Base-by-base conservation (phyloP, 2,888 invertebrate species). In the Nebria salina region DNA sequence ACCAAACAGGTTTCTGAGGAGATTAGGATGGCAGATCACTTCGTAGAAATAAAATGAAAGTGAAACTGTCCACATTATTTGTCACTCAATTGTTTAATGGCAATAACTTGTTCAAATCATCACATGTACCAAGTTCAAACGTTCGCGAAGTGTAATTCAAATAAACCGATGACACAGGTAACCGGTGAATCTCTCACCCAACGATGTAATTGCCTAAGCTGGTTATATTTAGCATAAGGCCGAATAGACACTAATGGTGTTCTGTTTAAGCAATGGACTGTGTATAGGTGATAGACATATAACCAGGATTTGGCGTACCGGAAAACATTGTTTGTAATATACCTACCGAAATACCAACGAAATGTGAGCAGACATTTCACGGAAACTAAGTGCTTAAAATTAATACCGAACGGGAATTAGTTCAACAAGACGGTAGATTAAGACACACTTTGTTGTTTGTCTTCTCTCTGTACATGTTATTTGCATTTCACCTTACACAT, bases 1-100 rank as follows among this genome's bases (percentile, higher is more conserved):
- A 68, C 7, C 68, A 70, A 70, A 70, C 70, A 5, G 70, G 70
- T 70, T 70, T 34, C 13, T 25, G 70, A 54, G 7, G 54, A 54
- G 54, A 70, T 70, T 70, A 70, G 70, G 70, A 70, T 70, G 70
- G 70, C 6, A 25, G 8, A 70, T 70, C 25, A 20, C 1, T 70
- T 70, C 26, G 20, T 34, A 25, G 26, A 70, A 34, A 26, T 70
- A 1, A 70, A 70, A 70, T 34, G 70, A 70, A 25, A 70, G 70
- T 70, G 70, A 70, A 25, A 70, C 20, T 25, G 25, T 70, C n/a
- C 25, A 70, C 11, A 70, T 25, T 5, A 34, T 66, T 66, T 66
- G 25, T 66, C 34, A 34, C 34, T 34, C 34, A 34, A 34, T 34
- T 34, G 34, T 34, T 34, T 34, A 34, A 34, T 34, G 5, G 34